Conservation (phyloP, 2,797 vertebrate species). For the Neopelma chrysocephalum region DNA sequence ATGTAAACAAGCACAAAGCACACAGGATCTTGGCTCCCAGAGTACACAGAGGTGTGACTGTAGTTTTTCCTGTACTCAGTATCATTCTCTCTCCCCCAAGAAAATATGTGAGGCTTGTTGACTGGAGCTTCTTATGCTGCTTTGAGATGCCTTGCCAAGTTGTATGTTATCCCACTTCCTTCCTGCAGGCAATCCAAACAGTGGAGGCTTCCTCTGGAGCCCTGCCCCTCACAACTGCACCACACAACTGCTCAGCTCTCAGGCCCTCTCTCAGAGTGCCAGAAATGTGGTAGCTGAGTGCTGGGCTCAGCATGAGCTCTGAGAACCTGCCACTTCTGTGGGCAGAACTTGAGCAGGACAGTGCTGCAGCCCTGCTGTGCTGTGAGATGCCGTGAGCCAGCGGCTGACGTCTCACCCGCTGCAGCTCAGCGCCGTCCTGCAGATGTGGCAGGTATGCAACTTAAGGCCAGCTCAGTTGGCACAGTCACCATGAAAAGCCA, state of each 20-base stretch:
- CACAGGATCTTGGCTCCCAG: neutral
- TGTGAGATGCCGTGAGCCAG: neutral
- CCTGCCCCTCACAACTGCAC: neutral
- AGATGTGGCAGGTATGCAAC: neutral
- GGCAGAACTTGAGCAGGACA: neutral
- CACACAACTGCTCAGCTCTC: neutral
- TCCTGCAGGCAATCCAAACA: conserved; percentile 25
- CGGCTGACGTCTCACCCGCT: rapidly evolving
- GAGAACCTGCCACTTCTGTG: neutral
- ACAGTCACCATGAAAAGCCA: neutral
- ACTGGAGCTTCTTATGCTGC: neutral
- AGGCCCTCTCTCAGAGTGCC: neutral
- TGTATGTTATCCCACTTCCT: conserved; percentile 7
- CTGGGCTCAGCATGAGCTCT: neutral
- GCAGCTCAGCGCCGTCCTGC: rapidly evolving
- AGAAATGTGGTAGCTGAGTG: neutral
- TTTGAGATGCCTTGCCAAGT: conserved; percentile 18
- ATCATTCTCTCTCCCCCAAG: neutral
- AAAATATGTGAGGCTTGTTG: neutral
- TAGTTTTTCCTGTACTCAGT: neutral
- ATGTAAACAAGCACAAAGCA: conserved; percentile 13
- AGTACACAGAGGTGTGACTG: conserved; percentile 28
- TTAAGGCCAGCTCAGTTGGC: neutral
- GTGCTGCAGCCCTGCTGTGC: neutral
- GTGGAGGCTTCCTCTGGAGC: conserved; percentile 14